Evolutionary conservation across 2,888 invertebrate species (phyloP).

Genomic region (Hetaerina titia): DNA sequence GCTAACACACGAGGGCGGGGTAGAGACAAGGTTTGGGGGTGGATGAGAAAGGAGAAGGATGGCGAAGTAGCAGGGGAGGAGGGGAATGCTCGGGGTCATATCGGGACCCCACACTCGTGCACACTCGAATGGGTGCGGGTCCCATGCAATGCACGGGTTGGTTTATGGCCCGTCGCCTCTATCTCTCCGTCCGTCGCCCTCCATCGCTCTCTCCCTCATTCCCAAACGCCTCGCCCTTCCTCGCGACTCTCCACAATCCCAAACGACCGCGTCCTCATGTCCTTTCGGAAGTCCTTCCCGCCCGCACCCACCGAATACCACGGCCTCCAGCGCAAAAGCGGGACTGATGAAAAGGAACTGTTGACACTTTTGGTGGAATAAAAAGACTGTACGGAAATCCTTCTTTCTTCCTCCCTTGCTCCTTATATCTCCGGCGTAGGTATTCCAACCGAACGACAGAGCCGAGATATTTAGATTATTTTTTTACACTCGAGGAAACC

Average conservation of each 20-base stretch:
- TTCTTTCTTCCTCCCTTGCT: too few relatives aligned
- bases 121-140: conserved; percentile 40
- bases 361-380: too few relatives aligned
- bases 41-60: background rate
- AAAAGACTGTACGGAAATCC: too few relatives aligned
- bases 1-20: background rate
- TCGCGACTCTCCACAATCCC: background rate
- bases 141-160: conserved; percentile 42
- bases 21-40: background rate
- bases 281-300: background rate
- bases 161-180: background rate
- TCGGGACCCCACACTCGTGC: conserved; percentile 28
- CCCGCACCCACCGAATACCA: background rate
- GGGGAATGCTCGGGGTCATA: conserved; percentile 12
- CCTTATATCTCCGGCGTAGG: too few relatives aligned
- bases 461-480: too few relatives aligned
- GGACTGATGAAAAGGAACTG: too few relatives aligned
- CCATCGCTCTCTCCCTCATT: background rate
- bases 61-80: background rate
- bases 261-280: background rate
- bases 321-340: too few relatives aligned
- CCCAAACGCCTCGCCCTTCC: background rate
- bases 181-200: background rate
- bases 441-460: too few relatives aligned
- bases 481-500: too few relatives aligned